These are phyloP conservation scores for Chrysomallon squamiferum DNA, from an alignment of 1,140 invertebrate species.

Conservation along the genomic window DNA sequence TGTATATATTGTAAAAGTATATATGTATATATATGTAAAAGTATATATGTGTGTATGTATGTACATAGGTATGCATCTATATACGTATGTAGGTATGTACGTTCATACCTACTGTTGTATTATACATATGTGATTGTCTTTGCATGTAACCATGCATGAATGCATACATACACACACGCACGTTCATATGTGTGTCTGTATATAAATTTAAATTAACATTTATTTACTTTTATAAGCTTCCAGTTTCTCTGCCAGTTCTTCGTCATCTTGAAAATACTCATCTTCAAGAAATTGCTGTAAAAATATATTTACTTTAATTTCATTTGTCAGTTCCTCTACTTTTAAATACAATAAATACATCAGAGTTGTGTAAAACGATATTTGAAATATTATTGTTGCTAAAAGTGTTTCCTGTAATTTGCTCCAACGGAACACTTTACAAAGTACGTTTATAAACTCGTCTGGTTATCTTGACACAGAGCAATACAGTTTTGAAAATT, in stretches of 20 bases:
- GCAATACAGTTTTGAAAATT: no score
- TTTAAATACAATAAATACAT: neutral
- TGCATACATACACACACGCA: neutral
- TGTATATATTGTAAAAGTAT: no score
- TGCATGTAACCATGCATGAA: neutral
- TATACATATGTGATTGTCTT: no score
- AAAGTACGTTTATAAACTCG: neutral
- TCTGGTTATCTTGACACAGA: no score
- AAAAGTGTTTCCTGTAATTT: neutral
- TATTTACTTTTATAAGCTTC: conserved; percentile 32
- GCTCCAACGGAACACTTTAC: no score
- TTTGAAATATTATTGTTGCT: neutral
- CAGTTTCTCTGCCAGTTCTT: conserved; percentile 33
- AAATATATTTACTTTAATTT: neutral
- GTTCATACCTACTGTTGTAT: neutral
- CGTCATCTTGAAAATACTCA: conserved; percentile 27
- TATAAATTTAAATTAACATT: neutral
- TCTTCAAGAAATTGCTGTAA: conserved; percentile 32
- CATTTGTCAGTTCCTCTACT: no score
- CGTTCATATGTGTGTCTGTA: neutral
- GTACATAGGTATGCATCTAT: neutral
- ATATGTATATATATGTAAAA: neutral
- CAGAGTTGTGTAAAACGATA: neutral
- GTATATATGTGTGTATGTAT: neutral
- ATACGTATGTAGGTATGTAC: neutral